Evolutionary conservation across 2,888 invertebrate genomes (phyloP).

Genomic region (Acrobeloides nanus): DNA sequence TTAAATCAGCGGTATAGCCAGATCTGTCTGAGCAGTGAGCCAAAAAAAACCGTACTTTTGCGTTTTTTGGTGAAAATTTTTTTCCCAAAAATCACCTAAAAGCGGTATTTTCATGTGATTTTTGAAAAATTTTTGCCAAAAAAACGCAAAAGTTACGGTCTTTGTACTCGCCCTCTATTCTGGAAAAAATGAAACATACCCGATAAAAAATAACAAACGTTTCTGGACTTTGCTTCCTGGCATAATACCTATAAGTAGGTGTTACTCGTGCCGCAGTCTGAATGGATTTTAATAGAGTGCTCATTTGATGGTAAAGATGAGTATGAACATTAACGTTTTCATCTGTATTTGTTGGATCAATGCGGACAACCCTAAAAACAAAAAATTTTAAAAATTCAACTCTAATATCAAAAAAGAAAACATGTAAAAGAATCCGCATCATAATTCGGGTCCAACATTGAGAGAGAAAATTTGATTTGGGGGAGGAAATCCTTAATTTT

Average conservation of each 20-base stretch:
- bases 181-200: slow-evolving; percentile 15
- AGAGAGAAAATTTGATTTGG: background rate
- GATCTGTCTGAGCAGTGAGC: background rate
- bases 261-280: slow-evolving; percentile 80
- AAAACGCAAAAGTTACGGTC: slow-evolving; percentile 2
- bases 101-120: no score
- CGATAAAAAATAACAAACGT: slow-evolving; percentile 80
- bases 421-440: background rate
- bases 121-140: no score
- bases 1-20: no score
- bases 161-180: background rate
- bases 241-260: slow-evolving; percentile 78
- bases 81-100: no score
- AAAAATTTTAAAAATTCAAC: background rate
- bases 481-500: slow-evolving; percentile 5
- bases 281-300: slow-evolving; percentile 78
- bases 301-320: slow-evolving; percentile 77
- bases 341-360: slow-evolving; percentile 37
- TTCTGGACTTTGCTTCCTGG: slow-evolving; percentile 77
- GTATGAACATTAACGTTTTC: slow-evolving; percentile 45
- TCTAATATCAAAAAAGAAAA: background rate
- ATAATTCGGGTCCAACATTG: background rate
- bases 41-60: no score
- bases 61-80: no score
- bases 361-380: slow-evolving; percentile 19